These are phyloP conservation scores for Heteronetta atricapilla DNA, from an alignment of 2,113 vertebrate species.

Conservation along the genomic window DNA sequence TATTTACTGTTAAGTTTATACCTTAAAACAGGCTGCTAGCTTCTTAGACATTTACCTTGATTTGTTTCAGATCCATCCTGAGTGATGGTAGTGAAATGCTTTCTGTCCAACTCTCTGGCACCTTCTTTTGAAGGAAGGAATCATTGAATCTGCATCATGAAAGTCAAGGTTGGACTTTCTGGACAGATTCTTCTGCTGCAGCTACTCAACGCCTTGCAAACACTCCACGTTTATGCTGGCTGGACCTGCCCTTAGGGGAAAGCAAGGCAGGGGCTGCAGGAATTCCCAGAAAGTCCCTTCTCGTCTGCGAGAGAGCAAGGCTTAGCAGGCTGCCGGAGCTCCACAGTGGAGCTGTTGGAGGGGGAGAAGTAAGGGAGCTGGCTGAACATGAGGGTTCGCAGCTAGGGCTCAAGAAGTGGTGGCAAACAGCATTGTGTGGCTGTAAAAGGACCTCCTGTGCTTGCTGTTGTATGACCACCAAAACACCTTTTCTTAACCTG, in stretches of 20 bases:
- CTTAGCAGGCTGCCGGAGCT: neutral
- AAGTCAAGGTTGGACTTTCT: neutral
- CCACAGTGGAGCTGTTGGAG: neutral
- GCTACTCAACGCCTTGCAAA: neutral
- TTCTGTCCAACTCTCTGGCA: neutral
- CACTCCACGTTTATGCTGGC: neutral
- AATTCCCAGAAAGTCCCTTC: neutral
- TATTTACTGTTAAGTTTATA: neutral
- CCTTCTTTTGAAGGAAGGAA: neutral
- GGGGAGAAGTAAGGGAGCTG: neutral
- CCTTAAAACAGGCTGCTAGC: neutral
- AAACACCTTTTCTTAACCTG: neutral
- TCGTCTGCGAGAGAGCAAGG: neutral
- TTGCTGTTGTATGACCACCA: neutral
- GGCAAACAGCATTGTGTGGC: rapidly evolving
- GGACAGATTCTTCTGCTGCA: neutral
- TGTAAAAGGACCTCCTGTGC: neutral
- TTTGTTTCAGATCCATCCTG: neutral
- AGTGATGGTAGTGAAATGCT: neutral
- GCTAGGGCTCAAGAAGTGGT: neutral
- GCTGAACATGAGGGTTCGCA: rapidly evolving
- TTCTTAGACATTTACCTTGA: neutral
- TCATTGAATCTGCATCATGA: neutral
- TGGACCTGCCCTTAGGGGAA: neutral
- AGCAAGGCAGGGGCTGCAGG: neutral